Base-by-base conservation (phyloP, 2,888 invertebrate genomes). In the Laspeyria flexula region DNA sequence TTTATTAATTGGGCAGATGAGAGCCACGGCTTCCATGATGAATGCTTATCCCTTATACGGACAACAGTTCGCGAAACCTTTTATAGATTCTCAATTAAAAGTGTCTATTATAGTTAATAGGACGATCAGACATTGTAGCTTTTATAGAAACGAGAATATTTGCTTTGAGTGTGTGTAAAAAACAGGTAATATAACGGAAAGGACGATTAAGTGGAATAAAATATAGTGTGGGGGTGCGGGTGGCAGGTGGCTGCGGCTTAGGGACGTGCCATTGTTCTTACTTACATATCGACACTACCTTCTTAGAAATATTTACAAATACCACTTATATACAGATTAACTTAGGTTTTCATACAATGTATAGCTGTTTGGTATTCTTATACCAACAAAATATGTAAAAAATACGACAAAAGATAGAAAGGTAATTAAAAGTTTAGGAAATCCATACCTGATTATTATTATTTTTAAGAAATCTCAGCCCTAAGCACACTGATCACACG, bases 1-100 rank as follows among this genome's bases (percentile, higher is more conserved):
- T 90, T 91, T 91, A 92, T 92, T 91, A 91, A 92, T 91, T 92
- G 91, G 90, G 90, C 91, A 91, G 91, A 92, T 91, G 92, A 91
- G 90, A 90, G 85, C 86, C 85, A 79, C 81, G 81, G 83, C 84
- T 84, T 77, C 83, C 86, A 88, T 88, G 92, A 91, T 90, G 91
- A 91, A 91, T 91, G 85, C 85, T 79, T 86, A 79, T 71, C 57
- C 91, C 91, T 73, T 92, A 87, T 90, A 92, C 65, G 89, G 90
- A 62, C 73, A 81, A 73, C 85, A 81, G 83, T 90, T 88, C 84
- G 88, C 90, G 83, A 91, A 92, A 90, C 91, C 90, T 91, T 91
- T 91, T 91, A 90, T 92, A 91, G 90, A 90, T 90, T 91, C 90
- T 88, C 90, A 91, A 92, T 92, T 92, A 92, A 91, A 90, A 90